Evolutionary conservation across 2,113 vertebrate species (phyloP).

Genomic region (Anarhynchus alexandrinus): DNA sequence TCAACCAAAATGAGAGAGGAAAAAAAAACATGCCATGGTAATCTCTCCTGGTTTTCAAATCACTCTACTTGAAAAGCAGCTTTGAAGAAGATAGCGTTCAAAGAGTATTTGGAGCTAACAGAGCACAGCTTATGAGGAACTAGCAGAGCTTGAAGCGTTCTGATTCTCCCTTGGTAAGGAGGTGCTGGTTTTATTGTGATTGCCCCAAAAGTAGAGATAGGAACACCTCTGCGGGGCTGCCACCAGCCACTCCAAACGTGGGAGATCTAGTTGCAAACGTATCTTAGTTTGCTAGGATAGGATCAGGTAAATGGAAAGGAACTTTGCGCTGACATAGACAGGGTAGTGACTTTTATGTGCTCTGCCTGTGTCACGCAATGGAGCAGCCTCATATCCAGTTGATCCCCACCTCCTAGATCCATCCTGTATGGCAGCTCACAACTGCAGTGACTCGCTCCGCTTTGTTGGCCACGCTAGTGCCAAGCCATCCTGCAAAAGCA

Average conservation of each 20-base stretch:
- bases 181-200: background rate
- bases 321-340: background rate
- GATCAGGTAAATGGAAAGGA: background rate
- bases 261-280: background rate
- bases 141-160: background rate
- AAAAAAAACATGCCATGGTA: background rate
- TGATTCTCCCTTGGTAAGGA: background rate
- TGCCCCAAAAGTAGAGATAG: background rate
- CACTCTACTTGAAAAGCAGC: background rate
- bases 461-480: background rate
- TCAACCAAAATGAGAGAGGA: background rate
- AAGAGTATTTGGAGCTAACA: background rate
- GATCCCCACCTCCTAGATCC: background rate
- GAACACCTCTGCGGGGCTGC: background rate
- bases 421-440: fast-evolving
- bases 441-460: background rate
- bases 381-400: fast-evolving
- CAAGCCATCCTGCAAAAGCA: background rate
- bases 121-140: background rate
- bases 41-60: background rate
- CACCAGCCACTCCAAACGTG: background rate
- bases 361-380: background rate
- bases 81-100: background rate
- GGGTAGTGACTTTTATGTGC: too few species aligned
- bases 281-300: background rate